Base-by-base conservation (phyloP, 2,888 invertebrate species). In the Xanthorhoe designata region DNA sequence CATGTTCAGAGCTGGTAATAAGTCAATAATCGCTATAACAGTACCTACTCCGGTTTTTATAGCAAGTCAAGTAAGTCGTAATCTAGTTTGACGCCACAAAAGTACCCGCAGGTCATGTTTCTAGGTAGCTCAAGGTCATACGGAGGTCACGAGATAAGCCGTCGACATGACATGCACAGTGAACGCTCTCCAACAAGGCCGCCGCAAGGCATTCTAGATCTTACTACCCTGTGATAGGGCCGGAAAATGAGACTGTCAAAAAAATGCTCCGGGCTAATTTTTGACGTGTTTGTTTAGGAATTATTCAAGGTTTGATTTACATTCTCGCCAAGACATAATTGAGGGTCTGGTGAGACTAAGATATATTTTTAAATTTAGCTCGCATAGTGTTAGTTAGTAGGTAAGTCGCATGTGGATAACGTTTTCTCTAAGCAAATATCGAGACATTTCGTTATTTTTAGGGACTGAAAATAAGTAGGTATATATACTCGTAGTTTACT, bases 101-200 rank as follows among this genome's bases (percentile, higher is more conserved):
- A 56, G 57, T 24, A 50, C 19, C 65, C 57, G 38, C 64, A 53
- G 66, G 64, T 66, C 66, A 66, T 56, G 67, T 61, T 69, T 62
- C 66, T 69, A 57, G 57, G 17, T 72, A 62, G 60, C 58, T 68
- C 69, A 78, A 84, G 85, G 84, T 74, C 75, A 77, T 70, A 32
- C 66, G 77, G 83, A 85, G 84, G 85, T 83, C 77, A 70, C 10
- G 38, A 72, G 73, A 82, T 77, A 79, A 81, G 73, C 76, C 78
- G 32, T 32, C 32, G 77, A 78, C 76, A 71, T 75, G 77, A 80
- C 80, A 79, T 75, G 82, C 52, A 29, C 60, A 35, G 24, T 51
- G 64, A 78, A 77, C 77, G 74, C 72, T 74, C 66, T 70, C 67
- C 66, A 51, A 69, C 79, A 76, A 82, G 80, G 52, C 13, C 50